Conservation (phyloP, 2,113 vertebrate genomes). For the Perognathus longimembris region DNA sequence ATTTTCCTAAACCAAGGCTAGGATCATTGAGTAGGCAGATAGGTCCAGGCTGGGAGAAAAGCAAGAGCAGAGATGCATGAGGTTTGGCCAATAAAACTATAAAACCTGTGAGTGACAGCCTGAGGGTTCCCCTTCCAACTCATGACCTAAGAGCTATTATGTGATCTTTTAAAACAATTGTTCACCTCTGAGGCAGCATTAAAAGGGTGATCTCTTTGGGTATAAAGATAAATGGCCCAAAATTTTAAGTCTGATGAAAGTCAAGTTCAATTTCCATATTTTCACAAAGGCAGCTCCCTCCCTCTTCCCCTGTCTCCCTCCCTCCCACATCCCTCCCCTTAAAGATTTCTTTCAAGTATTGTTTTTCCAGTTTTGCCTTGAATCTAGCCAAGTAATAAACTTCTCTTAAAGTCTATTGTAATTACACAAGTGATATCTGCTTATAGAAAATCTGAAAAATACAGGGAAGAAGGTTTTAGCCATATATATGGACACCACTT, state of each 20-base stretch:
- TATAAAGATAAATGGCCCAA: not conserved
- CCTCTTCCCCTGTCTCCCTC: not conserved
- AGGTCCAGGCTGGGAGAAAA: not conserved
- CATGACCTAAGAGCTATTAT: not conserved
- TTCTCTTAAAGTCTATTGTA: not conserved
- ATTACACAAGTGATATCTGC: not conserved
- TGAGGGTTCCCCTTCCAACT: not conserved
- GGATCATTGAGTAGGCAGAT: not conserved
- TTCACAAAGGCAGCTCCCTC: not conserved
- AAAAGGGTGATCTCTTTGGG: conserved; percentile 7
- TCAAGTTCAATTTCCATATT: not conserved
- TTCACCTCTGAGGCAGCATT: not conserved
- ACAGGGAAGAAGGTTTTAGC: not conserved
- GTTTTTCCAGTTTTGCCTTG: not conserved
- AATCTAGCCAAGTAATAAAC: conserved; percentile 8
- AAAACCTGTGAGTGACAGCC: not conserved
- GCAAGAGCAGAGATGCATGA: not conserved
- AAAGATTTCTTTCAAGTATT: not conserved
- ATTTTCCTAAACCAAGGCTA: not conserved
- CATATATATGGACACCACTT: not conserved
- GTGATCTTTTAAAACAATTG: not conserved
- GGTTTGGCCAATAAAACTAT: not conserved
- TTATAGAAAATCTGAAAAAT: conserved; percentile 31
- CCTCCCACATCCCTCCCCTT: not conserved
- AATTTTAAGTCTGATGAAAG: not conserved